phyloP scores from a whole-genome alignment of 2,797 vertebrate species.

The Falco berigora region DNA sequence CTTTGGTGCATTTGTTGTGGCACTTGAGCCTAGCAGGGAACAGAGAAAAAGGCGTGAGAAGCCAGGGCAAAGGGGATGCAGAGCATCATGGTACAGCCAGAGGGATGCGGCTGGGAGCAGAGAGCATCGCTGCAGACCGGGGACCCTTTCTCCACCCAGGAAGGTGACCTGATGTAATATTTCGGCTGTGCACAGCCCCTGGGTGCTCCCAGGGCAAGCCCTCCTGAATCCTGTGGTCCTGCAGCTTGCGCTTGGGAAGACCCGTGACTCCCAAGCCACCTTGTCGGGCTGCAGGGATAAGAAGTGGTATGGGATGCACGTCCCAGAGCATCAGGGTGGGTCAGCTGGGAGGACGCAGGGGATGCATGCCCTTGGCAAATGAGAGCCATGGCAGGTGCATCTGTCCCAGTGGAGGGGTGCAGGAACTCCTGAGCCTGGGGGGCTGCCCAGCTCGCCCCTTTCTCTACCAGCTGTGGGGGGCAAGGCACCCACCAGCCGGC shows the following conservation, averaged over 20 bases:
- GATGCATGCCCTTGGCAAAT: accelerated
- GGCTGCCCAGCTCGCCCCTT: not conserved
- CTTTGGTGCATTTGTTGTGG: conserved; percentile 99
- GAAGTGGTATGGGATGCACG: accelerated
- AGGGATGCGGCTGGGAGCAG: not conserved
- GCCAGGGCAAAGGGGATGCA: accelerated
- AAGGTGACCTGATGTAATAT: accelerated
- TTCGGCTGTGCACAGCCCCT: accelerated
- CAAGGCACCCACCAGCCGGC: not conserved
- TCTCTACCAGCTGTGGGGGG: accelerated
- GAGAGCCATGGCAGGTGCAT: accelerated
- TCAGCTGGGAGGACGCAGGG: not conserved
- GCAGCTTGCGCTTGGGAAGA: not conserved
- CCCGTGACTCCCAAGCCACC: accelerated
- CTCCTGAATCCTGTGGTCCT: accelerated
- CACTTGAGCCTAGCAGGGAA: conserved; percentile 89
- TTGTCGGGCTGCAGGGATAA: accelerated
- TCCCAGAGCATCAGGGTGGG: accelerated
- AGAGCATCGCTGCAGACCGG: accelerated
- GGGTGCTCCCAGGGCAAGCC: not conserved
- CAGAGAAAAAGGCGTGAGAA: not conserved
- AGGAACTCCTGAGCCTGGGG: not conserved
- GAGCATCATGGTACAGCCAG: accelerated
- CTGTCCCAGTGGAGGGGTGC: accelerated
- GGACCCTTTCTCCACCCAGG: not conserved